Percentiles rank a stretch among this genome's conserved stretches.
phyloP scores from a whole-genome alignment of 2,113 vertebrate species.

The Ctenomys sociabilis region DNA sequence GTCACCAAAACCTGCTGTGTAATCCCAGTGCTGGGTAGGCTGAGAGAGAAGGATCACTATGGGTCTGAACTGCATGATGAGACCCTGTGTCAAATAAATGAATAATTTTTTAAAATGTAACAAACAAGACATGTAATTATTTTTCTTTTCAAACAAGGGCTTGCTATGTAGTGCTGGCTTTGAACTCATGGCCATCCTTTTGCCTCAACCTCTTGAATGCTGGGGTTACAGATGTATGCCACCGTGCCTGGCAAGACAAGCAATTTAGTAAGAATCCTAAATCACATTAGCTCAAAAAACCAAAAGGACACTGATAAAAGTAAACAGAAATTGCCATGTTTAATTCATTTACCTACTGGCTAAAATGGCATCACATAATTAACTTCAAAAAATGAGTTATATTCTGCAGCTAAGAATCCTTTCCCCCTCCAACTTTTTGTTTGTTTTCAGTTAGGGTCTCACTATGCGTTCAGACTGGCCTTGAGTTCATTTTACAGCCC shows the following conservation, averaged over 20 bases:
- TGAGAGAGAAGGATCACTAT: no score
- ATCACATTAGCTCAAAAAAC: constrained; percentile 4
- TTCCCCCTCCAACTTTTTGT: background rate
- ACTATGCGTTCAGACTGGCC: no score
- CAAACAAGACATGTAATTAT: background rate
- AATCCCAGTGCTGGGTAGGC: no score
- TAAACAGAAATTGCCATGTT: background rate
- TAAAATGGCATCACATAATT: constrained; percentile 6
- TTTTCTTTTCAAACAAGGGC: background rate
- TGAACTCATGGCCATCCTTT: background rate
- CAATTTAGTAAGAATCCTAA: background rate
- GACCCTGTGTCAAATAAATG: no score
- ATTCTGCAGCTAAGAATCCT: background rate
- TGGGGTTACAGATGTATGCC: background rate
- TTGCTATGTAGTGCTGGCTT: background rate
- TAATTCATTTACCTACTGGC: constrained; percentile 20
- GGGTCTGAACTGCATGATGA: no score
- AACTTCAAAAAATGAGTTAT: constrained; percentile 21
- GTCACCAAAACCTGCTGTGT: no score
- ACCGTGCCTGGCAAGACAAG: background rate
- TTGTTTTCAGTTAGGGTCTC: no score
- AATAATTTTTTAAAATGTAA: background rate
- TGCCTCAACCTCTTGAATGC: background rate
- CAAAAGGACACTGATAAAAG: background rate
- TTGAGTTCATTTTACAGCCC: no score